Conservation (phyloP, 2,113 vertebrate genomes). For the Vulpes lagopus region DNA sequence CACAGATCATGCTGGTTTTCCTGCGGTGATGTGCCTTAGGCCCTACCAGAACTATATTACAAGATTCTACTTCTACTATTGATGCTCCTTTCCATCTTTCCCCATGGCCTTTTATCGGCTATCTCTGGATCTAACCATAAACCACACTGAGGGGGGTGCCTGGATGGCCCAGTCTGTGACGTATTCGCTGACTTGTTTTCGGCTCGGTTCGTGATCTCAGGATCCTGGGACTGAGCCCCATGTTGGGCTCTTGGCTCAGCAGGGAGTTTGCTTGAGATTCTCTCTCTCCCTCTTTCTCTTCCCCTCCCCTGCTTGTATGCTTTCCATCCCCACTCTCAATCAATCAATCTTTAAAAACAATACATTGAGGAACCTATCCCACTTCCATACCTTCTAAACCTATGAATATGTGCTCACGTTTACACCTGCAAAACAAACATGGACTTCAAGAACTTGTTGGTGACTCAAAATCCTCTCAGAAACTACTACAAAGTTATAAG, state of each 20-base stretch:
- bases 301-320: background rate
- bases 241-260: background rate
- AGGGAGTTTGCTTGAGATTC: background rate
- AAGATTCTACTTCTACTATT: background rate
- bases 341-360: background rate
- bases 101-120: background rate
- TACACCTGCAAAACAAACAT: background rate
- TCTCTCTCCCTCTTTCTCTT: background rate
- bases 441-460: background rate
- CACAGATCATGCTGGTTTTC: background rate
- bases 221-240: background rate
- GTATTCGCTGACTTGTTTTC: background rate
- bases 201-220: background rate
- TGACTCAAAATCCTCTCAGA: background rate
- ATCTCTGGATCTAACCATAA: background rate
- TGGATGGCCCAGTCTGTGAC: background rate
- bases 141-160: background rate
- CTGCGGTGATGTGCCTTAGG: rapidly evolving
- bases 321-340: background rate
- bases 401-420: background rate
- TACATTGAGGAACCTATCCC: background rate
- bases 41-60: background rate
- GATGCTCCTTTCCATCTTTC: background rate
- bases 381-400: background rate
- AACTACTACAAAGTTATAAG: background rate